A percentile compares a stretch with the other conserved stretches of the same genome.
Evolutionary conservation across 2,797 vertebrate genomes (phyloP).

Genomic region (Petrocephalus schoutedeni): DNA sequence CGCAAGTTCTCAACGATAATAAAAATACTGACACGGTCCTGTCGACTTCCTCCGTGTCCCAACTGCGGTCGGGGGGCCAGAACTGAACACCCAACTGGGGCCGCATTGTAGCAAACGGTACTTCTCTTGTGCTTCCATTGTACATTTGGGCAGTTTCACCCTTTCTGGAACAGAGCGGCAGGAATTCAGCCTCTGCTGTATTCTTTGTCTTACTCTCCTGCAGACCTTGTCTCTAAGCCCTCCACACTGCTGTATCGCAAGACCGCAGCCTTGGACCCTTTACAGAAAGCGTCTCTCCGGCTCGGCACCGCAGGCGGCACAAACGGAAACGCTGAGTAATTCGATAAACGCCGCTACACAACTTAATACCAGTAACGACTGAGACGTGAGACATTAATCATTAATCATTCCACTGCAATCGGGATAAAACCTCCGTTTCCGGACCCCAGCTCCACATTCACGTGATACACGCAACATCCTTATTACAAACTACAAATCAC

Average conservation of each 20-base stretch:
- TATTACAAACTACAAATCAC: not conserved
- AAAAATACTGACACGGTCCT: not conserved
- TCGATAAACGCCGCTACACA: not conserved
- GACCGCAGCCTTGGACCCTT: not conserved
- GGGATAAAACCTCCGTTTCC: not conserved
- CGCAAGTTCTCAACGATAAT: not conserved
- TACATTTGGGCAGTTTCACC: constrained; percentile 22
- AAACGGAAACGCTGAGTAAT: not conserved
- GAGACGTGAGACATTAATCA: not conserved
- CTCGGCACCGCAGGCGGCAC: not conserved
- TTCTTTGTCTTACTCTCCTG: not conserved
- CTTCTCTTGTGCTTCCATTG: not conserved
- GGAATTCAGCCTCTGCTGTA: not conserved
- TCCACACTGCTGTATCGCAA: not conserved
- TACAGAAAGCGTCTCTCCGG: not conserved
- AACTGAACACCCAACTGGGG: not conserved
- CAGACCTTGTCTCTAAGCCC: not conserved
- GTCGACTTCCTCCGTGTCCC: not conserved
- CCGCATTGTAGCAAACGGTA: not conserved
- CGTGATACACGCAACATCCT: not conserved
- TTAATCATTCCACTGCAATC: not conserved
- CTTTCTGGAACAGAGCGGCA: not conserved
- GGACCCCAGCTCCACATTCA: not conserved
- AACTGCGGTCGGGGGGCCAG: not conserved
- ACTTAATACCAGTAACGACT: not conserved